Percentiles rank a stretch among this genome's conserved stretches.
Conservation (phyloP, 2,888 invertebrate species). For the Cancer borealis region DNA sequence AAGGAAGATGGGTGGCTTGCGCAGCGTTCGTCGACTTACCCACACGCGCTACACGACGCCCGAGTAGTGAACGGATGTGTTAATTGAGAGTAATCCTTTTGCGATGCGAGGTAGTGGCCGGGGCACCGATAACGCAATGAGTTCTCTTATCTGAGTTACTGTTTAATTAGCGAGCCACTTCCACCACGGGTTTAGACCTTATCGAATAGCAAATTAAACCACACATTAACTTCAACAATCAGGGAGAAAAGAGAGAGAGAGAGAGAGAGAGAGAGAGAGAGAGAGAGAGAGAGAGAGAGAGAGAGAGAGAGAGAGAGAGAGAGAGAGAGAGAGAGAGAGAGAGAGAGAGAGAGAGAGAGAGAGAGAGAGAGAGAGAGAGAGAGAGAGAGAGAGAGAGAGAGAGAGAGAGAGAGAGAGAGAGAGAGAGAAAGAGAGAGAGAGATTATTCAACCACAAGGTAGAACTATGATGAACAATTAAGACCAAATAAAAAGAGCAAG, state of each 20-base stretch:
- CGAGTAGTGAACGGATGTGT: slow-evolving; percentile 18
- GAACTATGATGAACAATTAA: not conserved
- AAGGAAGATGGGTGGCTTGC: not conserved
- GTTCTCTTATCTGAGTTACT: slow-evolving; percentile 29
- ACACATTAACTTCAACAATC: not conserved
- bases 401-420: slow-evolving; percentile 40
- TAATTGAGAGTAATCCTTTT: slow-evolving; percentile 32
- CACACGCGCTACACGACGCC: slow-evolving; percentile 32
- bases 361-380: too few species aligned
- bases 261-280: slow-evolving; percentile 41
- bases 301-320: slow-evolving; percentile 39
- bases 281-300: slow-evolving; percentile 45
- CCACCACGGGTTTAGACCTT: slow-evolving; percentile 5
- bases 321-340: not conserved
- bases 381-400: too few species aligned
- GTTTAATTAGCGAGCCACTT: slow-evolving; percentile 41
- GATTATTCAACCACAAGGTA: not conserved
- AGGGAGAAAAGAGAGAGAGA: not conserved
- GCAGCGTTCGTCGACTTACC: not conserved
- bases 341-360: not conserved
- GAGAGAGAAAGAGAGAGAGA: slow-evolving; percentile 43
- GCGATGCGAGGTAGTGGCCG: slow-evolving; percentile 27
- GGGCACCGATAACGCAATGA: slow-evolving; percentile 1
- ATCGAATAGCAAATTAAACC: slow-evolving; percentile 10
- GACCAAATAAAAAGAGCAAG: not conserved